A percentile compares a stretch with the other conserved stretches of the same genome.
These are phyloP conservation scores for Brachionus sp. DNA, from an alignment of 1,140 invertebrate genomes.

Conservation along the genomic window DNA sequence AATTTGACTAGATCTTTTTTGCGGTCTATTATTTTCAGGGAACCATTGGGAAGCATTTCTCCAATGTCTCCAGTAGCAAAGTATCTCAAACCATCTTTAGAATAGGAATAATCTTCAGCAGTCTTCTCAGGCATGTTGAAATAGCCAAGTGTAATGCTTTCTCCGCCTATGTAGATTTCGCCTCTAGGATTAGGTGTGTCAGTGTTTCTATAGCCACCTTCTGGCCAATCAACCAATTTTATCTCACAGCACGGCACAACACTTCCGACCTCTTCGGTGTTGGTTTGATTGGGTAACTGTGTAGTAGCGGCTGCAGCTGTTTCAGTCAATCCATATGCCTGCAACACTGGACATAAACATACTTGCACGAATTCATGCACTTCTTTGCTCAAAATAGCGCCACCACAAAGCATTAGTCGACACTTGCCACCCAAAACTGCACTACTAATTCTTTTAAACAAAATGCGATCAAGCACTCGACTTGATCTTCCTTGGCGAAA, in stretches of 20 bases:
- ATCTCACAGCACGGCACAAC: slow-evolving; percentile 82
- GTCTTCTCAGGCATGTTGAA: slow-evolving; percentile 79
- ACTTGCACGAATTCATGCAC: slow-evolving; percentile 90
- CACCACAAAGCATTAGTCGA: slow-evolving; percentile 80
- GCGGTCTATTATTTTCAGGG: slow-evolving; percentile 72
- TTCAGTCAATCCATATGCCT: slow-evolving; percentile 96
- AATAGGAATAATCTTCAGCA: slow-evolving; percentile 6
- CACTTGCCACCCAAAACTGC: slow-evolving; percentile 73
- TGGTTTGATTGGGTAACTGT: slow-evolving; percentile 72
- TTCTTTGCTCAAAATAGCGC: slow-evolving; percentile 86
- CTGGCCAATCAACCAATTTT: slow-evolving; percentile 85
- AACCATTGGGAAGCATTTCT: slow-evolving; percentile 83
- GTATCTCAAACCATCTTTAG: slow-evolving; percentile 72
- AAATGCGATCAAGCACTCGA: background rate
- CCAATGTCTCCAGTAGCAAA: slow-evolving; percentile 95
- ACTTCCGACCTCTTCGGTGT: slow-evolving; percentile 79
- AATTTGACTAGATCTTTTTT: slow-evolving; percentile 98
- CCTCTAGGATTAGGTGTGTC: slow-evolving; percentile 86
- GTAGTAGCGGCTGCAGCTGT: slow-evolving; percentile 87
- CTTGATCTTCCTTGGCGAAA: slow-evolving; percentile 36
- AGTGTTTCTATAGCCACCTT: slow-evolving; percentile 80
- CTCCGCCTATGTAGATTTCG: slow-evolving; percentile 85
- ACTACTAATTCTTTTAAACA: slow-evolving; percentile 19
- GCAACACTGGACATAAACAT: slow-evolving; percentile 79
- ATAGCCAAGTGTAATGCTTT: slow-evolving; percentile 85